Evolutionary conservation across 2,797 vertebrate genomes (phyloP), one percentile per base, ranked within the genome.

Genomic region (Ctenopoma kingsleyae): DNA sequence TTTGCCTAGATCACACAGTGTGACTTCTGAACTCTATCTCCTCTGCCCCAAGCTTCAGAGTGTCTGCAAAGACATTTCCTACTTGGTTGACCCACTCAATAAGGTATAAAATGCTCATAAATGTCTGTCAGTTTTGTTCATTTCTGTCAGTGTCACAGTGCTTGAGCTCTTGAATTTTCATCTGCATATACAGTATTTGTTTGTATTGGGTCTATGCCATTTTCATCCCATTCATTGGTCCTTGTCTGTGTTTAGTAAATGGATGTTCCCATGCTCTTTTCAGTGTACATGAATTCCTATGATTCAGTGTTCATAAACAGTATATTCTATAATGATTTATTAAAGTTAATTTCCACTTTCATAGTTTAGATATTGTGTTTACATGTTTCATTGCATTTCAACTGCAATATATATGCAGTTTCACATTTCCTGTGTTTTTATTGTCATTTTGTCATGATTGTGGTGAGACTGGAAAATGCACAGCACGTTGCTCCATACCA

Each of bases 31-130:
- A 87, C 64, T 84, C 63, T 84, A 43, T 93, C 69, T 89, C 68
- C 84, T 90, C 84, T 86, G 56, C 87, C 79, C 67, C 58, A 93
- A 93, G 92, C 93, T 95, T 91, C 94, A 94, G 84, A 94, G 91
- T 90, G 93, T 94, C 85, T 94, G 92, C 93, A 95, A 94, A 94
- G 94, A 95, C 87, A 92, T 94, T 84, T 95, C 93, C 91, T 94
- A 94, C 90, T 83, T 95, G 92, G 92, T 94, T 85, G 94, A 95
- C 79, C 92, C 93, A 17, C 93, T 93, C 66, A 95, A 93, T 88
- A 95, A 95, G 94, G 94, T 95, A 94, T 78, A 81, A 63, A 35
- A 13, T 61, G 19, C 72, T 47, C 13, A 47, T 23, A 35, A 56
- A 59, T 32, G 66, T 51, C 61, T 8, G 4, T 70, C 71, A 38